Conservation (phyloP, 1,140 invertebrate genomes). For the Musca domestica region DNA sequence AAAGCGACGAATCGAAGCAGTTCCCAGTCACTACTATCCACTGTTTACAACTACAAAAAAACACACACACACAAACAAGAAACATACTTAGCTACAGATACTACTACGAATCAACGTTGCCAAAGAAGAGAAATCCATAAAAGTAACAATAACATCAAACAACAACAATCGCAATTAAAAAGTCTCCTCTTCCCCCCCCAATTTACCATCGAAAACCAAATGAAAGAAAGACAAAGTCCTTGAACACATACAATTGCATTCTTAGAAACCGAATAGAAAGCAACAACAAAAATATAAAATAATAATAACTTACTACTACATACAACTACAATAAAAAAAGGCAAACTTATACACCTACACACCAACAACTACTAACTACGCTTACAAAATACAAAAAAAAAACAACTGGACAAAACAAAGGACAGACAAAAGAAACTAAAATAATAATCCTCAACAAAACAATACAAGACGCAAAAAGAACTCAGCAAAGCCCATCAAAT, state of each 20-base stretch:
- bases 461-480: too few relatives aligned
- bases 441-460: too few relatives aligned
- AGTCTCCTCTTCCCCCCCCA: too few relatives aligned
- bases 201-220: background rate
- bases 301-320: too few relatives aligned
- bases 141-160: conserved; percentile 6
- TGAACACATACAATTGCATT: too few relatives aligned
- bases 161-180: background rate
- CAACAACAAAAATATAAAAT: background rate
- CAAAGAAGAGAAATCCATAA: conserved; percentile 12
- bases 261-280: background rate
- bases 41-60: background rate
- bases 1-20: background rate
- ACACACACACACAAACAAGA: background rate
- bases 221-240: conserved; percentile 3
- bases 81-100: background rate
- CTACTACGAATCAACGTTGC: conserved; percentile 13
- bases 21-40: background rate
- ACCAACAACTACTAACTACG: too few relatives aligned
- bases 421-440: too few relatives aligned
- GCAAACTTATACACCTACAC: too few relatives aligned
- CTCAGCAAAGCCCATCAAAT: background rate
- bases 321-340: too few relatives aligned
- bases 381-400: too few relatives aligned
- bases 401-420: too few relatives aligned